These are phyloP conservation scores for Sebastes oblongus DNA, from an alignment of 2,797 vertebrate species.

Conservation along the genomic window DNA sequence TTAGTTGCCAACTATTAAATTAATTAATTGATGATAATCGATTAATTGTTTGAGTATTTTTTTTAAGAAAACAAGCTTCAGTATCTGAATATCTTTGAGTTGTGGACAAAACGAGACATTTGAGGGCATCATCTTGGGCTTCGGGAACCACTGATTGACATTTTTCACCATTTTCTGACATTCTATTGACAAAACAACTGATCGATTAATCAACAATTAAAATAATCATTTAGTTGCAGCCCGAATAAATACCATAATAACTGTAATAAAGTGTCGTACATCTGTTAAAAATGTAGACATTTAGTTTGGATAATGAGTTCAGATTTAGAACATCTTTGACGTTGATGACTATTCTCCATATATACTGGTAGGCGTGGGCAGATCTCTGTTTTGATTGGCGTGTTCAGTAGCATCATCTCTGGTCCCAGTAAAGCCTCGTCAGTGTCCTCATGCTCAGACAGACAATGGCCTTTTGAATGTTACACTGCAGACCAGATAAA, in stretches of 20 bases:
- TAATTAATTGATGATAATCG: no score
- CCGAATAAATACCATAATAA: neutral
- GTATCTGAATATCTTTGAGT: no score
- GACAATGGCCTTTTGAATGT: slow-evolving; percentile 16
- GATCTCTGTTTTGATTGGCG: neutral
- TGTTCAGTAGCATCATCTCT: neutral
- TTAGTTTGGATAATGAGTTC: neutral
- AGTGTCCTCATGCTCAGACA: neutral
- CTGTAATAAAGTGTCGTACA: neutral
- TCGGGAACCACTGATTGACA: no score
- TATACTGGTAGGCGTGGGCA: neutral
- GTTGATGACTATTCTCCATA: neutral
- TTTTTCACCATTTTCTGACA: no score
- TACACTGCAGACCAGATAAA: neutral
- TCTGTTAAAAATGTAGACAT: neutral
- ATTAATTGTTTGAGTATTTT: no score
- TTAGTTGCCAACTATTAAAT: no score
- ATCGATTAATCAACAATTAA: no score
- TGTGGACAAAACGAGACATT: no score
- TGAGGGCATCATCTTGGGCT: fast-evolving
- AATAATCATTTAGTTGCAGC: no score
- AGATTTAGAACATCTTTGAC: no score
- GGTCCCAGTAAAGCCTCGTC: neutral
- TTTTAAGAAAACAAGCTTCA: no score
- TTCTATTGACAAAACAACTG: no score